Conservation (phyloP, 2,797 vertebrate species). For the Pseudotriccus pelzelni region DNA sequence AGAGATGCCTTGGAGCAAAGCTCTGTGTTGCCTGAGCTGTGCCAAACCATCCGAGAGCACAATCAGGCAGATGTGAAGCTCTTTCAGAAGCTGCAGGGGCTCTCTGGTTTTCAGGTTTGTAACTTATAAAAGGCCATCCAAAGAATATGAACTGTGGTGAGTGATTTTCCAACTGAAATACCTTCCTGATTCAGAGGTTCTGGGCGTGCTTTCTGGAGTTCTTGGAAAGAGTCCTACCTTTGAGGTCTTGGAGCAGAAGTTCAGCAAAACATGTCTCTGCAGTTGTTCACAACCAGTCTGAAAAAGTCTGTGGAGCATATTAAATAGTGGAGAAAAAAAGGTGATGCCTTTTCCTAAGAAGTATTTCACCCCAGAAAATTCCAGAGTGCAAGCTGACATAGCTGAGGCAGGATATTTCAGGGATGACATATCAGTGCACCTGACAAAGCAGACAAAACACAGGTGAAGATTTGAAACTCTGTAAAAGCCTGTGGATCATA, state of each 20-base stretch:
- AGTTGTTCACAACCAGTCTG: neutral
- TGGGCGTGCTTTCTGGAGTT: neutral
- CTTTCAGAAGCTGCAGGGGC: neutral
- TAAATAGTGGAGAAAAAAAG: neutral
- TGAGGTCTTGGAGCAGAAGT: neutral
- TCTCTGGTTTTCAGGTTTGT: neutral
- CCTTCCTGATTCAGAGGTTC: neutral
- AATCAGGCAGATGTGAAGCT: neutral
- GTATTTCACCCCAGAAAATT: neutral
- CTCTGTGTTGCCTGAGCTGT: neutral
- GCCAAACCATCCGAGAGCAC: neutral
- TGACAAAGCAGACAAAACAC: neutral
- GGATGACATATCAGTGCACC: neutral
- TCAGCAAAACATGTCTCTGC: neutral
- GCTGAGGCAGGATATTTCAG: neutral
- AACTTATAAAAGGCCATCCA: neutral
- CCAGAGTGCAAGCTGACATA: neutral
- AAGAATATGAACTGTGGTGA: neutral
- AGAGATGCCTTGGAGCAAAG: neutral
- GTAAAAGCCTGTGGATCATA: neutral
- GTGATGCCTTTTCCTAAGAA: neutral
- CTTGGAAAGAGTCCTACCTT: neutral
- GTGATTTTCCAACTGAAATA: neutral
- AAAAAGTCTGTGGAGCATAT: neutral
- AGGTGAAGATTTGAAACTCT: constrained; percentile 4